Percentiles rank a stretch among this genome's conserved stretches.
Evolutionary conservation across 2,888 invertebrate species (phyloP).

Genomic region (Oasisia sp.): DNA sequence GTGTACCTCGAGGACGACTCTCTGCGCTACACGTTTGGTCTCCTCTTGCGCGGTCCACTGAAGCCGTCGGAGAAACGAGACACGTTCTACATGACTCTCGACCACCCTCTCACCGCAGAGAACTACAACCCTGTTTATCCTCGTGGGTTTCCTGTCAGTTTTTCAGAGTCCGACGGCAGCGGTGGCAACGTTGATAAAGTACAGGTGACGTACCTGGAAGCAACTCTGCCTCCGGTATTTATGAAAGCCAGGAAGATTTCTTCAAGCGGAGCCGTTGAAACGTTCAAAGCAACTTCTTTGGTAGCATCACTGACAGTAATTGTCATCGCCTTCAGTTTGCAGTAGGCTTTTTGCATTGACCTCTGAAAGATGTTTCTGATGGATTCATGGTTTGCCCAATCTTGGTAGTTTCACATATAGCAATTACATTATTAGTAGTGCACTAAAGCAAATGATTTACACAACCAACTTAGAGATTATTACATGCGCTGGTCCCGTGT

Average conservation of each 20-base stretch:
- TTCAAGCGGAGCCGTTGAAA: too few species aligned
- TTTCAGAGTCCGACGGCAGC: background rate
- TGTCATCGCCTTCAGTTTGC: too few species aligned
- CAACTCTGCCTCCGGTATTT: constrained; percentile 18
- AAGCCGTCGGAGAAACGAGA: background rate
- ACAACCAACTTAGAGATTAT: too few species aligned
- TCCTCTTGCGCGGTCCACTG: background rate
- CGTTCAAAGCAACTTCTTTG: too few species aligned
- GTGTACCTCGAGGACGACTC: background rate
- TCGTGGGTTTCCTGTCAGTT: constrained; percentile 24
- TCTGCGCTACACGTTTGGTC: constrained; percentile 19
- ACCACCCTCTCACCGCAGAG: constrained; percentile 12
- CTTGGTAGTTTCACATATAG: too few species aligned
- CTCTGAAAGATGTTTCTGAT: too few species aligned
- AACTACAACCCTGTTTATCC: constrained; percentile 21
- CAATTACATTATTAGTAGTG: too few species aligned
- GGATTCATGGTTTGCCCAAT: too few species aligned
- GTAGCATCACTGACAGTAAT: too few species aligned
- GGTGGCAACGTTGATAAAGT: background rate
- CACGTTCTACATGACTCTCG: constrained; percentile 20
- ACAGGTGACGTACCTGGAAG: constrained; percentile 26
- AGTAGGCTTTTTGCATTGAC: too few species aligned
- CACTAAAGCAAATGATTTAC: too few species aligned
- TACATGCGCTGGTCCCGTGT: too few species aligned
- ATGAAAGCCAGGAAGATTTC: background rate